Percentiles rank a stretch among this genome's conserved stretches.
Evolutionary conservation across 2,797 vertebrate species (phyloP).

Genomic region (Scolopax bukidnonensis): DNA sequence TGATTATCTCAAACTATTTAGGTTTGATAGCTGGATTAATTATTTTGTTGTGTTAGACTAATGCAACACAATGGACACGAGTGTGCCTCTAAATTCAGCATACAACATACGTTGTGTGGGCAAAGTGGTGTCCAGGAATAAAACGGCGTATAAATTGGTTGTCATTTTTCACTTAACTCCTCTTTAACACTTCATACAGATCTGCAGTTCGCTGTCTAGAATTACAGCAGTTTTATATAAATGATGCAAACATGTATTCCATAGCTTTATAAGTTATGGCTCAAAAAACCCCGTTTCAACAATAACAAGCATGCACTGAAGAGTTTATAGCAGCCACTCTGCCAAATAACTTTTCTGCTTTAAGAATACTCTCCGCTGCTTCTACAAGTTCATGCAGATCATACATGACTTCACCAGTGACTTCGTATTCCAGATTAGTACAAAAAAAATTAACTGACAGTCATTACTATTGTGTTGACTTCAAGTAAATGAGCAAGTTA

Average conservation of each 20-base stretch:
- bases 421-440: background rate
- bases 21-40: background rate
- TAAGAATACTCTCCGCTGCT: background rate
- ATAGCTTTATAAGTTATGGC: background rate
- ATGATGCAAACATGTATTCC: background rate
- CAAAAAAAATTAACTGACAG: background rate
- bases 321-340: constrained; percentile 4
- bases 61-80: background rate
- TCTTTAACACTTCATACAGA: background rate
- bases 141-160: background rate
- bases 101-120: background rate
- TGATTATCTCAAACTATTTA: background rate
- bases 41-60: constrained; percentile 19
- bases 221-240: background rate
- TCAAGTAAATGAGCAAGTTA: constrained; percentile 1
- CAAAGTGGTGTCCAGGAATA: constrained; percentile 5
- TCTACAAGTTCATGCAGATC: background rate
- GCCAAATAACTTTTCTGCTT: background rate
- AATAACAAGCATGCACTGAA: background rate
- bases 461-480: constrained; percentile 4
- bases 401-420: background rate
- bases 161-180: background rate
- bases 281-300: background rate
- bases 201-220: background rate
- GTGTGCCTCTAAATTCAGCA: background rate